These are phyloP conservation scores for Cettia cetti DNA, from an alignment of 2,113 vertebrate species.

Conservation along the genomic window DNA sequence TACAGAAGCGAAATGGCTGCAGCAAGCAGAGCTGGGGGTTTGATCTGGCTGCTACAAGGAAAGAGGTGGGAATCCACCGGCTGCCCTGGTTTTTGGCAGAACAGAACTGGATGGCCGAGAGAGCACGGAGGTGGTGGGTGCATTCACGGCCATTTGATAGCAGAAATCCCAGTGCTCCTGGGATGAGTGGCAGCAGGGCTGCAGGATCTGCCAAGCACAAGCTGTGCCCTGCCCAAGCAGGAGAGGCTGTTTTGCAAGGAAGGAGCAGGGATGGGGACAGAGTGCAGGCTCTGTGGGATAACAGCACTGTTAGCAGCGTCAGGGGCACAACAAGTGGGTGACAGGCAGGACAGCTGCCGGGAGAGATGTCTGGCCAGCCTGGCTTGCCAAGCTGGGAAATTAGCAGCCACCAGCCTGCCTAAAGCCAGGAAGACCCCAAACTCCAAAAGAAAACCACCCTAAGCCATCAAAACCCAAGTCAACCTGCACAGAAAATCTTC, in stretches of 20 bases:
- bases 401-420: background rate
- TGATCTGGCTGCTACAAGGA: background rate
- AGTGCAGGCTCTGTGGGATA: background rate
- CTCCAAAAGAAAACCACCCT: background rate
- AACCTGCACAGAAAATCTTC: background rate
- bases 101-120: fast-evolving
- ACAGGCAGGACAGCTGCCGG: background rate
- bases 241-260: background rate
- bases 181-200: background rate
- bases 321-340: background rate
- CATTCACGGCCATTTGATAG: fast-evolving
- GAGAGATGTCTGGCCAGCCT: background rate
- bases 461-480: background rate
- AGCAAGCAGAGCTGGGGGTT: background rate
- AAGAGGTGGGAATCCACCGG: fast-evolving
- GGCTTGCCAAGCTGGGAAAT: background rate
- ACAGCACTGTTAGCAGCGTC: fast-evolving
- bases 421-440: background rate
- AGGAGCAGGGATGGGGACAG: background rate
- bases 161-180: background rate
- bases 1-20: fast-evolving
- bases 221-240: background rate
- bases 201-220: background rate
- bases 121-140: fast-evolving
- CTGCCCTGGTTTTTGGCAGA: fast-evolving